phyloP scores from a whole-genome alignment of 1,140 invertebrate species.

The Streblospio benedicti region DNA sequence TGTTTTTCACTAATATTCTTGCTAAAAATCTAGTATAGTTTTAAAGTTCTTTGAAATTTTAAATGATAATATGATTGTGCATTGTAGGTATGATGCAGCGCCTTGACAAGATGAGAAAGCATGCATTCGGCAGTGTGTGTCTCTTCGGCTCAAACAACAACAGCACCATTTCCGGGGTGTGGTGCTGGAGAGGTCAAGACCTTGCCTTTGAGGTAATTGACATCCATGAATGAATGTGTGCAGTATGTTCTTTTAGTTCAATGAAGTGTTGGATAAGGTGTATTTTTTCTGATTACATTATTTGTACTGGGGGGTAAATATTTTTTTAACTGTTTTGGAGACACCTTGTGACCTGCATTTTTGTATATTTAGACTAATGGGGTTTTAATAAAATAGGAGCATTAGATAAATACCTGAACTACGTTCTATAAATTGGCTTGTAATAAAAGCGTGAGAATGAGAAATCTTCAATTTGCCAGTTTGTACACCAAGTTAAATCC shows the following conservation, averaged over 20 bases:
- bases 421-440: too few species aligned
- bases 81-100: slow-evolving; percentile 86
- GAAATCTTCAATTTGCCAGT: too few species aligned
- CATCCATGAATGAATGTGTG: slow-evolving; percentile 1
- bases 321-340: too few species aligned
- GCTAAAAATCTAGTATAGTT: not conserved
- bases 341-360: too few species aligned
- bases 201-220: slow-evolving; percentile 75
- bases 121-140: slow-evolving; percentile 85
- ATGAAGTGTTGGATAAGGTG: slow-evolving; percentile 1
- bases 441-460: too few species aligned
- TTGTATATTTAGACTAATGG: too few species aligned
- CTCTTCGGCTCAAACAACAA: slow-evolving; percentile 88
- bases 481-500: too few species aligned
- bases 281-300: not conserved
- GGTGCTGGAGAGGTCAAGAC: slow-evolving; percentile 92
- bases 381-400: too few species aligned
- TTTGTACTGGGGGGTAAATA: not conserved
- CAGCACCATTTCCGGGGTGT: slow-evolving; percentile 88
- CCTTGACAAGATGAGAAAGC: slow-evolving; percentile 94
- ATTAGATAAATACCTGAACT: too few species aligned
- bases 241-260: slow-evolving; percentile 2
- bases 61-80: slow-evolving; percentile 9
- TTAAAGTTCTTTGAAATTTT: slow-evolving; percentile 7
- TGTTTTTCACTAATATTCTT: too few species aligned